phyloP scores from a whole-genome alignment of 2,113 vertebrate species.

The Neolamprologus sp. region DNA sequence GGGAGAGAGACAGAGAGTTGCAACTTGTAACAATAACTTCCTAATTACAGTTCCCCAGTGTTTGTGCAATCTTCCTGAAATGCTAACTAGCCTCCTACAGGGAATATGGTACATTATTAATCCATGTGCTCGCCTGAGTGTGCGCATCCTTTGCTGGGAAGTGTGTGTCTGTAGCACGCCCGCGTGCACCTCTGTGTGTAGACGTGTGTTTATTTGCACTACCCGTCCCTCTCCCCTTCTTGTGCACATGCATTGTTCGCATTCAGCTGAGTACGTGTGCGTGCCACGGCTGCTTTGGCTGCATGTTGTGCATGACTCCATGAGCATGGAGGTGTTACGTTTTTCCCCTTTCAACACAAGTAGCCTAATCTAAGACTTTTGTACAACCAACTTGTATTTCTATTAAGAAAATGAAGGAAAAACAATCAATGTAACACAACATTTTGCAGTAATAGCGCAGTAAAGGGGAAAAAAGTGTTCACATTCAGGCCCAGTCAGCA shows the following conservation, averaged over 20 bases:
- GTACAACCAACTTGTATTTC: not conserved
- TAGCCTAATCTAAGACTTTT: not conserved
- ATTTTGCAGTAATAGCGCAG: not conserved
- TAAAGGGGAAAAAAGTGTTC: not conserved
- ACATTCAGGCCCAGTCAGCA: not conserved
- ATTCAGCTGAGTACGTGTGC: not conserved
- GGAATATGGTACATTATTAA: conserved; percentile 59
- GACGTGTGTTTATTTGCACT: not conserved
- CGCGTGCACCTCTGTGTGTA: not conserved
- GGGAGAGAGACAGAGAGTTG: not conserved
- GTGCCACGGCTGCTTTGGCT: not conserved
- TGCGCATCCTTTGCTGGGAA: not conserved
- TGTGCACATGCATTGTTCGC: not conserved
- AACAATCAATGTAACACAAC: not conserved
- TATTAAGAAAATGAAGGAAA: not conserved
- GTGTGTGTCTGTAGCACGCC: not conserved
- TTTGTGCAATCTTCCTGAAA: conserved; percentile 57
- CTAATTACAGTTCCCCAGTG: conserved; percentile 56
- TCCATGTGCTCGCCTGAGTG: conserved; percentile 24
- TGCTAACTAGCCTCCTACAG: conserved; percentile 56
- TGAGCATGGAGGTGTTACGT: not conserved
- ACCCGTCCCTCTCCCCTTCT: not conserved
- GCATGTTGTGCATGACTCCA: not conserved
- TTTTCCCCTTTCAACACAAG: not conserved
- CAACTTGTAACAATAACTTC: conserved; percentile 53